These are phyloP conservation scores for Acanthurus tractus DNA, from an alignment of 2,797 vertebrate genomes.

Conservation along the genomic window DNA sequence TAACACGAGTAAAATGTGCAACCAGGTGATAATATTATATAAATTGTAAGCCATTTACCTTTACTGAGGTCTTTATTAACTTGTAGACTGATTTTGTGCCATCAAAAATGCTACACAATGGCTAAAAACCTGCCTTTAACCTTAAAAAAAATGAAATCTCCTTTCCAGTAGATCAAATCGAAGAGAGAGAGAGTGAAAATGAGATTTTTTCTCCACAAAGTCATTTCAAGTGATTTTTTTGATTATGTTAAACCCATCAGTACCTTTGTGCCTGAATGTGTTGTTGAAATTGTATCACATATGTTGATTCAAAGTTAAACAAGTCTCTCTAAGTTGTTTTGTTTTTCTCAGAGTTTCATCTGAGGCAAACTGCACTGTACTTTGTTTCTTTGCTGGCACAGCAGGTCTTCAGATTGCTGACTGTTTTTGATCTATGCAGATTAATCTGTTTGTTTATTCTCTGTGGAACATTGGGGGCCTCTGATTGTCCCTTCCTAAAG, in stretches of 20 bases:
- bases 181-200: neutral
- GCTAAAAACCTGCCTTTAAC: neutral
- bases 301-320: neutral
- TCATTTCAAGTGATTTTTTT: neutral
- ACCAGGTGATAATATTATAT: neutral
- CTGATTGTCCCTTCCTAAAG: constrained; percentile 27
- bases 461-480: neutral
- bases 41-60: neutral
- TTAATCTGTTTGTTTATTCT: constrained; percentile 46
- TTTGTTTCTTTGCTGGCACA: constrained; percentile 54
- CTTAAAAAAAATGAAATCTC: neutral
- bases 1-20: neutral
- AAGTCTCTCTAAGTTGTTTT: neutral
- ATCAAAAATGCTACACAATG: neutral
- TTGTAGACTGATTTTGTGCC: neutral
- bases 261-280: neutral
- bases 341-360: constrained; percentile 6
- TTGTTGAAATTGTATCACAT: neutral
- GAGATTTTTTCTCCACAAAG: neutral
- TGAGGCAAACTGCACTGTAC: neutral
- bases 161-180: neutral
- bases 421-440: constrained; percentile 32
- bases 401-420: constrained; percentile 65
- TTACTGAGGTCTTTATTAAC: neutral
- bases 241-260: neutral